Evolutionary conservation across 2,888 invertebrate species (phyloP).

Genomic region (Erpobdella octoculata): DNA sequence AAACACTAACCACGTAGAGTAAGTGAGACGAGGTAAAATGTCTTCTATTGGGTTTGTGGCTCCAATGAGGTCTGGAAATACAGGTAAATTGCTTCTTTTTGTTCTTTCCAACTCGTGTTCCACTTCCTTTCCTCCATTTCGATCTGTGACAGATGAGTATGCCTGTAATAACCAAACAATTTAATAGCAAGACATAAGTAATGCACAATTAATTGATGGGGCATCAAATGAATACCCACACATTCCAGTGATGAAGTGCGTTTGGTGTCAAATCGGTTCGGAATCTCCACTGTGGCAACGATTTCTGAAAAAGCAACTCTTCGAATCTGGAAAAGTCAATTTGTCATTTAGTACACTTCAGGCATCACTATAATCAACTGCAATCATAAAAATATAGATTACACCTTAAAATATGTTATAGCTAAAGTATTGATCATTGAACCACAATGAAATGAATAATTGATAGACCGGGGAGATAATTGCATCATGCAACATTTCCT

Average conservation of each 20-base stretch:
- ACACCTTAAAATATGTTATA: no score
- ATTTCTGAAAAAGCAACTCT: constrained; percentile 16
- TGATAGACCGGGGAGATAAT: no score
- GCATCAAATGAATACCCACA: no score
- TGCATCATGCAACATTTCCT: no score
- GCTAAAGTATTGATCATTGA: no score
- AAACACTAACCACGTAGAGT: neutral
- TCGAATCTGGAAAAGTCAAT: neutral
- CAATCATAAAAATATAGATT: no score
- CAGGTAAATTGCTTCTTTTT: neutral
- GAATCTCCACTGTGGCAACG: constrained; percentile 11
- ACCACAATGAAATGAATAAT: no score
- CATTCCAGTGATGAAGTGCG: no score
- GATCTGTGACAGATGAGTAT: neutral
- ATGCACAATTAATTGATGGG: neutral
- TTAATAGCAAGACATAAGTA: neutral
- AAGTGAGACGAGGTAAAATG: neutral
- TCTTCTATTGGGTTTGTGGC: neutral
- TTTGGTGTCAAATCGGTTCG: constrained; percentile 4
- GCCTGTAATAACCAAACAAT: neutral
- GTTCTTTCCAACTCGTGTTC: neutral
- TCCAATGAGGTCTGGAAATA: neutral
- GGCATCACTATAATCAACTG: no score
- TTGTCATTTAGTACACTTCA: no score
- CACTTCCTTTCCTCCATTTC: neutral